Evolutionary conservation across 2,113 vertebrate species (phyloP).

Genomic region (Diadophis punctatus): DNA sequence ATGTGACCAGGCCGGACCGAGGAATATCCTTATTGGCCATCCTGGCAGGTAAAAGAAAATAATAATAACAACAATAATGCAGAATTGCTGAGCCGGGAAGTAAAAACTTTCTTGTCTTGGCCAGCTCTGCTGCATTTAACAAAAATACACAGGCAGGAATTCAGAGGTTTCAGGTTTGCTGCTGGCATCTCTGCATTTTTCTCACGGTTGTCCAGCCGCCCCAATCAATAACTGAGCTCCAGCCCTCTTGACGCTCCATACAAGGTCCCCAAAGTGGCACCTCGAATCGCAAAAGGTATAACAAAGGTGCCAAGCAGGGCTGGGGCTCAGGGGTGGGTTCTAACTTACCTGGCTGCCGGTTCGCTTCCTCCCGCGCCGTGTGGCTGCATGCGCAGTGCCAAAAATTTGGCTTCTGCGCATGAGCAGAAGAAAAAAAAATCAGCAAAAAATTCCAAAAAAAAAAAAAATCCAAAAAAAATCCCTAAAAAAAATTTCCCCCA

Average conservation of each 20-base stretch:
- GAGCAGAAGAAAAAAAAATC: too few species aligned
- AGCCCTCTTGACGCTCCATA: not conserved
- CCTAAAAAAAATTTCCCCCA: too few species aligned
- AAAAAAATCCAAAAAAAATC: too few species aligned
- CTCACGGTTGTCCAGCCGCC: conserved; percentile 4
- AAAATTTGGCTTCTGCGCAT: too few species aligned
- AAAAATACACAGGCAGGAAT: conserved; percentile 2
- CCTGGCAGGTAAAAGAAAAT: not conserved
- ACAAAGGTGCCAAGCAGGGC: conserved; percentile 41
- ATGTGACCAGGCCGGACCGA: not conserved
- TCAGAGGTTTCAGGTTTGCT: conserved; percentile 30
- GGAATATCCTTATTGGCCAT: conserved; percentile 6
- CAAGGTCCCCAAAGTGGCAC: conserved; percentile 54
- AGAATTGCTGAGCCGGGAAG: not conserved
- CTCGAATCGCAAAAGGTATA: conserved; percentile 22
- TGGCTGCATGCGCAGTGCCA: too few species aligned
- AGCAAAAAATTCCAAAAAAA: too few species aligned
- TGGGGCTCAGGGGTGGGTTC: too few species aligned
- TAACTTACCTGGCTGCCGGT: too few species aligned
- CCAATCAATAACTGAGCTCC: conserved; percentile 43
- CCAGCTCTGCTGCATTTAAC: conserved; percentile 20
- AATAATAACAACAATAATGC: not conserved
- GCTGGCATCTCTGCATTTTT: conserved; percentile 19
- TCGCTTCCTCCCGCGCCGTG: too few species aligned
- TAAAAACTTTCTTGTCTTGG: not conserved